Evolutionary conservation across 2,888 invertebrate genomes (phyloP).

Genomic region (Ormyrus thymus): DNA sequence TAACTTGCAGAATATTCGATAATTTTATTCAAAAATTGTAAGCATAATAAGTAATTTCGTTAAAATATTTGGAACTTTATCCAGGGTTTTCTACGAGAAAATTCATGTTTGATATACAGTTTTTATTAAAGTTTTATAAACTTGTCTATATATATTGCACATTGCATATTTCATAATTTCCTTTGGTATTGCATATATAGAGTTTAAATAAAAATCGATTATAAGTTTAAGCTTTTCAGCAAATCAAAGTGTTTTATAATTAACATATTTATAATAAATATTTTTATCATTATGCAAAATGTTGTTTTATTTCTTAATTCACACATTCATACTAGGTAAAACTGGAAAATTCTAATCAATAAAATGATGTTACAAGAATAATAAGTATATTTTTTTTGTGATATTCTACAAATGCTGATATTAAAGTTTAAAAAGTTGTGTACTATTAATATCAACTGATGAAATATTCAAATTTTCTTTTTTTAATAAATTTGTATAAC

Average conservation of each 20-base stretch:
- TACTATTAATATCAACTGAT: too few relatives aligned
- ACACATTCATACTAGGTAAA: neutral
- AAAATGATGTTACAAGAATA: too few relatives aligned
- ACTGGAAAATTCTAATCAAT: neutral
- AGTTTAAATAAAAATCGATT: slow-evolving; percentile 18
- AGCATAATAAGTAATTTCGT: neutral
- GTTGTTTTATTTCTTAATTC: neutral
- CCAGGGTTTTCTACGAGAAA: slow-evolving; percentile 10
- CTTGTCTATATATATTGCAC: slow-evolving; percentile 37
- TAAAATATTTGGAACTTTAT: slow-evolving; percentile 22
- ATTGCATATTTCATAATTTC: slow-evolving; percentile 36
- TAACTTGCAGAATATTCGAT: neutral
- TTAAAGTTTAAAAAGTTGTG: too few relatives aligned
- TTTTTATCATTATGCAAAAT: slow-evolving; percentile 49
- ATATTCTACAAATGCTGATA: too few relatives aligned
- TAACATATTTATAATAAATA: slow-evolving; percentile 55
- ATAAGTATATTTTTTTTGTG: too few relatives aligned
- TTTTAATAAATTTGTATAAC: too few relatives aligned
- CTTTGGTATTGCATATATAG: slow-evolving; percentile 41
- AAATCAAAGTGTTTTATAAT: slow-evolving; percentile 53
- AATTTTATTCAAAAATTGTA: slow-evolving; percentile 7
- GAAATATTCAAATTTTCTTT: too few relatives aligned
- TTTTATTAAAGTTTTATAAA: slow-evolving; percentile 47
- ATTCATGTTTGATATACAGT: slow-evolving; percentile 33
- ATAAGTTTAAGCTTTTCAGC: slow-evolving; percentile 48